A percentile compares a stretch with the other conserved stretches of the same genome.
Conservation (phyloP, 2,888 invertebrate genomes). For the Cepaea hortensis region DNA sequence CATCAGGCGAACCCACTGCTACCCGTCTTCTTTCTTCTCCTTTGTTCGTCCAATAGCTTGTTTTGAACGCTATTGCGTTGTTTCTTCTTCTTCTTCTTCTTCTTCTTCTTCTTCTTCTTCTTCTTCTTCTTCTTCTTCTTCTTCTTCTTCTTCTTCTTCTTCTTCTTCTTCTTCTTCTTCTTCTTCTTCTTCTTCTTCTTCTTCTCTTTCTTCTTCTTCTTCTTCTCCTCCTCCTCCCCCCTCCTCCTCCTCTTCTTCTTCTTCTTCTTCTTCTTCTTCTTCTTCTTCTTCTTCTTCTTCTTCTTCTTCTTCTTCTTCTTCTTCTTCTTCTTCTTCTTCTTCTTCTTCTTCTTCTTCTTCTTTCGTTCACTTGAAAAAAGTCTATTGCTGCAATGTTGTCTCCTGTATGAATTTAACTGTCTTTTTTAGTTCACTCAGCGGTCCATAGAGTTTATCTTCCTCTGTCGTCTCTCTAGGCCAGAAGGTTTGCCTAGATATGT, state of each 20-base stretch:
- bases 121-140: neutral
- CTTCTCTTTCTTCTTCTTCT: neutral
- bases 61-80: neutral
- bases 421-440: no score
- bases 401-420: no score
- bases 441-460: no score
- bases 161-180: conserved; percentile 1
- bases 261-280: neutral
- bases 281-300: neutral
- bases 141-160: neutral
- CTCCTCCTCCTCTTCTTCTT: neutral
- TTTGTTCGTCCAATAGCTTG: neutral
- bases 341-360: neutral
- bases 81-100: neutral
- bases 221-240: neutral
- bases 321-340: neutral
- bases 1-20: neutral
- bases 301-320: neutral
- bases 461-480: no score
- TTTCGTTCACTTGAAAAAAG: neutral
- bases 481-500: no score
- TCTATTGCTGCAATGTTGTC: no score
- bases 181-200: neutral
- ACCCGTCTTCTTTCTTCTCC: neutral
- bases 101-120: neutral